phyloP scores from a whole-genome alignment of 1,140 invertebrate genomes.

The Camponotus vicinus region DNA sequence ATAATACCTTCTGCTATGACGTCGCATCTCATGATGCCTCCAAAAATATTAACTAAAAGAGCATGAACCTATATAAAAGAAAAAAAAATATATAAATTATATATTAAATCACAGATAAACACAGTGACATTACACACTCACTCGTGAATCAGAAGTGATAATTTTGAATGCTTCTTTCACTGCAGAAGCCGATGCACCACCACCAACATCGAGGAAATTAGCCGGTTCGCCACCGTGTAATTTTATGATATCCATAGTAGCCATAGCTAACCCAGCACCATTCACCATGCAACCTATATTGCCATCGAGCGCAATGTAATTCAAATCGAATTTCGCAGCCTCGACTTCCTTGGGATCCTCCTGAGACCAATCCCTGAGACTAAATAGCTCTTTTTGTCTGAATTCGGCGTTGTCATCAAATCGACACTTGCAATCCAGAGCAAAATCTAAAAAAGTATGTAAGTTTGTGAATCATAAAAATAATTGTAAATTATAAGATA shows the following conservation, averaged over 20 bases:
- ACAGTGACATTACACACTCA: constrained; percentile 86
- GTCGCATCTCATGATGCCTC: constrained; percentile 99
- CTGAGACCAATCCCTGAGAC: constrained; percentile 95
- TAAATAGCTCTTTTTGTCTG: constrained; percentile 96
- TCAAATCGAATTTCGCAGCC: constrained; percentile 96
- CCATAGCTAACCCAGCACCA: constrained; percentile 99
- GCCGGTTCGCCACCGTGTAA: constrained; percentile 97
- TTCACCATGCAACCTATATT: constrained; percentile 95
- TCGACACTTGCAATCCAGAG: constrained; percentile 97
- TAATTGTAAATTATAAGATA: background rate
- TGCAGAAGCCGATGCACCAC: constrained; percentile 96
- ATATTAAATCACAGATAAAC: constrained; percentile 1
- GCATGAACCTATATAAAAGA: constrained; percentile 85
- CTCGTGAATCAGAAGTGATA: constrained; percentile 94
- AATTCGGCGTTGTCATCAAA: constrained; percentile 99
- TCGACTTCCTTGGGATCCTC: constrained; percentile 98
- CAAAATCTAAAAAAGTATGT: constrained; percentile 90
- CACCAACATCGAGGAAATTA: constrained; percentile 98
- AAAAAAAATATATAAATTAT: constrained; percentile 36
- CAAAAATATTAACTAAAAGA: constrained; percentile 99
- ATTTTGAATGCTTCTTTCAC: constrained; percentile 98
- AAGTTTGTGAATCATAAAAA: background rate
- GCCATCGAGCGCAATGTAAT: constrained; percentile 98
- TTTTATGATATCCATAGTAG: constrained; percentile 99
- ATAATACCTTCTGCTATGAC: constrained; percentile 98